These are phyloP conservation scores for Acrocyrtus sp. DNA, from an alignment of 2,888 invertebrate species.

Conservation along the genomic window DNA sequence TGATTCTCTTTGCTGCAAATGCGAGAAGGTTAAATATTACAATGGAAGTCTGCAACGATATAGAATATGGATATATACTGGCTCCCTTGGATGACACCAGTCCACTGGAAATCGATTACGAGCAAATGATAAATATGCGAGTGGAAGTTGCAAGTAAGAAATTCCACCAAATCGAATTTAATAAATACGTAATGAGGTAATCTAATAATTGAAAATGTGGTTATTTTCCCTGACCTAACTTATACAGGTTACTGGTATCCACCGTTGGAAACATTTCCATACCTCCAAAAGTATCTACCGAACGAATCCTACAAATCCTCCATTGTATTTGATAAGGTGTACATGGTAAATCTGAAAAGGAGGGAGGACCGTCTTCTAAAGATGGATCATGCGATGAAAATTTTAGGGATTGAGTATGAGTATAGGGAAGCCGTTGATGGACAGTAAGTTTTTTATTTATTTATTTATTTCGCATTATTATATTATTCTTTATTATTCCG, in stretches of 20 bases:
- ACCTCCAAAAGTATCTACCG: not conserved
- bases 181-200: not conserved
- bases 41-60: conserved; percentile 83
- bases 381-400: conserved; percentile 83
- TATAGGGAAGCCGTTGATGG: conserved; percentile 90
- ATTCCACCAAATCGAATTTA: conserved; percentile 16
- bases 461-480: not conserved
- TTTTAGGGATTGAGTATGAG: conserved; percentile 82
- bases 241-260: conserved; percentile 59
- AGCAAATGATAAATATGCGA: conserved; percentile 80
- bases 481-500: conserved; percentile 1
- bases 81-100: conserved; percentile 81
- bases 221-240: conserved; percentile 22
- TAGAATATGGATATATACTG: conserved; percentile 82
- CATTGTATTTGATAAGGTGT: conserved; percentile 82
- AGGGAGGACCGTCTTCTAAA: conserved; percentile 80
- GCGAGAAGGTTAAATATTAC: conserved; percentile 76
- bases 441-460: conserved; percentile 71
- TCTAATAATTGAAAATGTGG: conserved; percentile 4
- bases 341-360: conserved; percentile 90
- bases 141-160: conserved; percentile 77
- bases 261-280: conserved; percentile 28
- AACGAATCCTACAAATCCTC: conserved; percentile 58
- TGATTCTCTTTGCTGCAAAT: conserved; percentile 89
- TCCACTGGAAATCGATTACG: conserved; percentile 73